Conservation (phyloP, 2,797 vertebrate species). For the Gadopsis marmoratus region DNA sequence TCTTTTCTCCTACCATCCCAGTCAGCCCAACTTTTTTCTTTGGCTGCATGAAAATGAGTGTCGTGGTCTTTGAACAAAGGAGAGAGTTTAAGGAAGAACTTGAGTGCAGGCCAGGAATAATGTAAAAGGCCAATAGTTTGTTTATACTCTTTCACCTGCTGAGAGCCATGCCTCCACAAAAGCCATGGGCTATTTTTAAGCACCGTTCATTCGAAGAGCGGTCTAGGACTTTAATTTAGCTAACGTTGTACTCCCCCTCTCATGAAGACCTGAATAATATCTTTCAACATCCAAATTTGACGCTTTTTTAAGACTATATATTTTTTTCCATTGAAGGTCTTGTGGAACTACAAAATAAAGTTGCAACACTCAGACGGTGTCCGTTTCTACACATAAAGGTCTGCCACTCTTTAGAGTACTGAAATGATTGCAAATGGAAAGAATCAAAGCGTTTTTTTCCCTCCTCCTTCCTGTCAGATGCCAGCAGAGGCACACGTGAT, state of each 20-base stretch:
- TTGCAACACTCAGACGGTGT: background rate
- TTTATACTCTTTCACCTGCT: background rate
- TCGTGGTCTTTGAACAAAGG: constrained; percentile 10
- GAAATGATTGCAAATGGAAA: constrained; percentile 6
- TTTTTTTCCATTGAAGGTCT: background rate
- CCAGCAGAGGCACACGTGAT: constrained; percentile 5
- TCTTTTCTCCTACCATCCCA: constrained; percentile 10
- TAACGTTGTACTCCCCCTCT: background rate
- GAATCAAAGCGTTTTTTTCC: background rate
- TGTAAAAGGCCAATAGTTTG: constrained; percentile 1
- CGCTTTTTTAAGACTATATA: background rate
- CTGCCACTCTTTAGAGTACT: background rate
- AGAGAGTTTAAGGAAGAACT: background rate
- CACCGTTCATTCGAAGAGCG: constrained; percentile 16
- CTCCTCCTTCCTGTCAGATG: background rate
- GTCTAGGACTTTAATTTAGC: background rate
- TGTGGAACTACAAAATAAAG: constrained; percentile 10
- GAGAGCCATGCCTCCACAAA: constrained; percentile 1
- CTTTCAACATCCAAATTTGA: background rate
- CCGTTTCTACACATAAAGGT: background rate
- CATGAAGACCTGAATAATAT: constrained; percentile 1
- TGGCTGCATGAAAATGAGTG: constrained; percentile 23
- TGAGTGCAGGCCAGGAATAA: background rate
- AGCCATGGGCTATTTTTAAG: background rate
- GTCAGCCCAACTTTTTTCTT: constrained; percentile 27